phyloP scores from a whole-genome alignment of 2,113 vertebrate genomes.

The Phrynosoma platyrhinos region DNA sequence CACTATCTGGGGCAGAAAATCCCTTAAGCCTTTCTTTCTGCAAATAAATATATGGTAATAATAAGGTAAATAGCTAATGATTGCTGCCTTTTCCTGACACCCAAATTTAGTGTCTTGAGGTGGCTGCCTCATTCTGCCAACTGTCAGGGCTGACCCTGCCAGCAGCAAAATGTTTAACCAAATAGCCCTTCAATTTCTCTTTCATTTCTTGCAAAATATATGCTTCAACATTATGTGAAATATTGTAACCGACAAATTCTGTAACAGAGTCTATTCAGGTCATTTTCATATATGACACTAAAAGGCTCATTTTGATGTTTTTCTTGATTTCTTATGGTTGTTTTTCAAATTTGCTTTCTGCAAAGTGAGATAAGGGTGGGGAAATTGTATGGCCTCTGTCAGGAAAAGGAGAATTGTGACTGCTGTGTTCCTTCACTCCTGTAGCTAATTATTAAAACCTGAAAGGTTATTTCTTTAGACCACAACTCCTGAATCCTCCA shows the following conservation, averaged over 20 bases:
- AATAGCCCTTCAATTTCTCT: neutral
- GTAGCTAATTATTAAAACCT: neutral
- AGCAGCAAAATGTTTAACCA: neutral
- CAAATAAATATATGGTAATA: slow-evolving; percentile 30
- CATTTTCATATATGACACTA: neutral
- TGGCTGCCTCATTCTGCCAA: neutral
- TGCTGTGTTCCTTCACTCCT: neutral
- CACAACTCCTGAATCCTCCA: neutral
- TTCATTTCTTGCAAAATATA: neutral
- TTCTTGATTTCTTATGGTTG: too few relatives aligned
- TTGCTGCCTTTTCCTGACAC: neutral
- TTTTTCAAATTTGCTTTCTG: neutral
- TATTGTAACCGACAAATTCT: neutral
- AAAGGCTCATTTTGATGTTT: neutral
- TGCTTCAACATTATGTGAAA: neutral
- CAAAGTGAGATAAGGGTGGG: neutral
- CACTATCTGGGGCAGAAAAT: neutral
- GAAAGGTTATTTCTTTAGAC: neutral
- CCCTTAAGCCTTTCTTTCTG: neutral
- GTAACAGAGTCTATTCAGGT: neutral
- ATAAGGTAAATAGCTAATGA: neutral
- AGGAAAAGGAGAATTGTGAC: neutral
- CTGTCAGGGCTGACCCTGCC: neutral
- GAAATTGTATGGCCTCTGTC: neutral
- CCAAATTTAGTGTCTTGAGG: neutral